Percentiles rank a stretch among this genome's conserved stretches.
These are phyloP conservation scores for Oxystoma pomonae DNA, from an alignment of 2,888 invertebrate species.

Conservation along the genomic window DNA sequence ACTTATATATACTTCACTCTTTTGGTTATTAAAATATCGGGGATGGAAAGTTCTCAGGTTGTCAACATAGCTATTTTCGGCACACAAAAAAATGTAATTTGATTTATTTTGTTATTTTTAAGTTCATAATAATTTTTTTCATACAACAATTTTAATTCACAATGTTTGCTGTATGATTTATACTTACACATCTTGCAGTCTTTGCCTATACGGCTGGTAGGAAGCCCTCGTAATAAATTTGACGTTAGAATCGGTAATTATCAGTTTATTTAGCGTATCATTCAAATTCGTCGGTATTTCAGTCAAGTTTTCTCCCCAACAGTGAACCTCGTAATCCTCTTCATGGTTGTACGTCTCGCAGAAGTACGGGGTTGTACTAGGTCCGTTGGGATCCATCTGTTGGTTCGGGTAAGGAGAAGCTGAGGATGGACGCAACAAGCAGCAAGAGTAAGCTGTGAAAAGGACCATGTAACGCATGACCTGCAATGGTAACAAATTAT, in stretches of 20 bases:
- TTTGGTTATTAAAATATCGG: too few species aligned
- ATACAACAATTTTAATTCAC: too few species aligned
- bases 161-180: too few species aligned
- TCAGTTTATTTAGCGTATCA: constrained; percentile 36
- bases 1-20: too few species aligned
- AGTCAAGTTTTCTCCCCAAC: constrained; percentile 37
- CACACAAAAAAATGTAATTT: too few species aligned
- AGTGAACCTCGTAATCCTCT: constrained; percentile 32
- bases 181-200: constrained; percentile 46
- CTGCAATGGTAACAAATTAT: constrained; percentile 17
- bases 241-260: constrained; percentile 42
- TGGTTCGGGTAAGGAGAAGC: not conserved
- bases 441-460: not conserved
- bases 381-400: not conserved
- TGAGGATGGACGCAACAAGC: not conserved
- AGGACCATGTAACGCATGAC: constrained; percentile 23
- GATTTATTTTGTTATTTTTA: too few species aligned
- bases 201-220: constrained; percentile 40
- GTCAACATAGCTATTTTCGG: too few species aligned
- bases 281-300: constrained; percentile 40
- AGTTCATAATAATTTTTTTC: too few species aligned
- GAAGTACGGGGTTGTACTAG: constrained; percentile 13
- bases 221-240: constrained; percentile 35
- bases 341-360: constrained; percentile 26
- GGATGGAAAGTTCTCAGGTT: too few species aligned